Conservation (phyloP, 2,888 invertebrate species). For the Agrypnus murinus region DNA sequence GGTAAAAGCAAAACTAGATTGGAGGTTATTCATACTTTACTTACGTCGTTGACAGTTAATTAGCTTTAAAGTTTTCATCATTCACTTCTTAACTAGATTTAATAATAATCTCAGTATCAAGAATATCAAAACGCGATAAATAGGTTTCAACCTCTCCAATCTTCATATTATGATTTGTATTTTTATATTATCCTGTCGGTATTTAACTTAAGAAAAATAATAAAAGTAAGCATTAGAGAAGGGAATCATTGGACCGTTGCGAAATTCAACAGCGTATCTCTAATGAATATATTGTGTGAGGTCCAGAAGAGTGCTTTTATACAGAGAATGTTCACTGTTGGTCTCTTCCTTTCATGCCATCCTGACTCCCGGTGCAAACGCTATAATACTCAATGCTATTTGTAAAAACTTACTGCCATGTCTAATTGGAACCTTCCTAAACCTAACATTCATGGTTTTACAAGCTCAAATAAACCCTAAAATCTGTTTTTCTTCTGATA, state of each 20-base stretch:
- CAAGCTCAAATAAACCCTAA: conserved; percentile 54
- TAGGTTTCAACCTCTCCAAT: too few species aligned
- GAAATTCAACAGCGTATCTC: conserved; percentile 67
- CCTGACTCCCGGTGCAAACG: conserved; percentile 36
- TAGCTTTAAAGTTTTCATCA: conserved; percentile 2
- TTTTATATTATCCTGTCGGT: conserved; percentile 21
- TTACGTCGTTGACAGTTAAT: conserved; percentile 32
- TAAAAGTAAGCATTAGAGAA: conserved; percentile 40
- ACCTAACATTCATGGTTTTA: conserved; percentile 50
- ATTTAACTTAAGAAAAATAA: conserved; percentile 29
- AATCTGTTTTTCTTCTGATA: conserved; percentile 57
- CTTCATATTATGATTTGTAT: conserved; percentile 7
- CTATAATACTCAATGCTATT: conserved; percentile 34
- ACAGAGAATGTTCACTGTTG: conserved; percentile 32
- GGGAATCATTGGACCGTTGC: conserved; percentile 64
- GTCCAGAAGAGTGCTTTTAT: conserved; percentile 52
- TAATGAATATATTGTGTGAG: conserved; percentile 68
- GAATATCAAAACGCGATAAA: too few species aligned
- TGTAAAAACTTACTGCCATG: conserved; percentile 52
- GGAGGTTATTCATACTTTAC: too few species aligned
- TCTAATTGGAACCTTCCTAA: conserved; percentile 51
- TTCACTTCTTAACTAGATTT: too few species aligned
- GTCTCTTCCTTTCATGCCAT: conserved; percentile 41
- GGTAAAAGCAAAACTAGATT: too few species aligned
- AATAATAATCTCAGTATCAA: too few species aligned